Evolutionary conservation across 2,888 invertebrate species (phyloP).

Genomic region (Tenthredo notha): DNA sequence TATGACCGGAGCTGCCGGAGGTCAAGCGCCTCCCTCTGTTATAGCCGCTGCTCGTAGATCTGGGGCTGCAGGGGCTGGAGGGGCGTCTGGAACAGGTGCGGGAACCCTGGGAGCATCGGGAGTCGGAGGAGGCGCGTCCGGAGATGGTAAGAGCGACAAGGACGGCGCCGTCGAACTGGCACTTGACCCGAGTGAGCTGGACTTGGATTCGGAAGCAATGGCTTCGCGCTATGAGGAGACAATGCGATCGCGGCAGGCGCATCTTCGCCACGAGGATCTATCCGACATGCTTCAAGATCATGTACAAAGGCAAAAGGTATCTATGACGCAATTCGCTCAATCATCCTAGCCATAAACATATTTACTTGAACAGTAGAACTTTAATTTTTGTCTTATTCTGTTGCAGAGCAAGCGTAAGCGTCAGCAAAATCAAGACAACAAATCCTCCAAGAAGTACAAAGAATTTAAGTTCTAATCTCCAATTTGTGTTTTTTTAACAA

Average conservation of each 20-base stretch:
- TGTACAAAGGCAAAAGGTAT: conserved; percentile 95
- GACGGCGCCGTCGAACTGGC: conserved; percentile 94
- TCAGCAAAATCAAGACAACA: conserved; percentile 93
- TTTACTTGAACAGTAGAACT: neutral
- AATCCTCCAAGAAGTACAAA: conserved; percentile 97
- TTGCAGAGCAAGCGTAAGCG: conserved; percentile 95
- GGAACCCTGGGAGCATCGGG: conserved; percentile 62
- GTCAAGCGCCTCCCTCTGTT: conserved; percentile 81
- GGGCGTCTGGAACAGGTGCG: conserved; percentile 44
- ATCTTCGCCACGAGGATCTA: conserved; percentile 94
- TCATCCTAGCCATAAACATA: neutral
- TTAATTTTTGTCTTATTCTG: conserved; percentile 57
- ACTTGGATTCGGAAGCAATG: conserved; percentile 97
- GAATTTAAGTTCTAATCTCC: conserved; percentile 95
- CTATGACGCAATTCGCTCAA: conserved; percentile 59
- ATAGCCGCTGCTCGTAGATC: conserved; percentile 75
- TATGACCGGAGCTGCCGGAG: conserved; percentile 85
- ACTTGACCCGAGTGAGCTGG: conserved; percentile 97
- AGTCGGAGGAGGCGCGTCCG: conserved; percentile 73
- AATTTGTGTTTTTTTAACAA: neutral
- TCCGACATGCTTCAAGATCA: conserved; percentile 99
- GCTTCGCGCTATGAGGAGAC: conserved; percentile 97
- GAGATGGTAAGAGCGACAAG: conserved; percentile 74
- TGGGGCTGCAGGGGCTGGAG: conserved; percentile 50
- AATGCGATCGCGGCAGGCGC: conserved; percentile 94